phyloP scores from a whole-genome alignment of 2,797 vertebrate genomes.

The Xenentodon cancila region DNA sequence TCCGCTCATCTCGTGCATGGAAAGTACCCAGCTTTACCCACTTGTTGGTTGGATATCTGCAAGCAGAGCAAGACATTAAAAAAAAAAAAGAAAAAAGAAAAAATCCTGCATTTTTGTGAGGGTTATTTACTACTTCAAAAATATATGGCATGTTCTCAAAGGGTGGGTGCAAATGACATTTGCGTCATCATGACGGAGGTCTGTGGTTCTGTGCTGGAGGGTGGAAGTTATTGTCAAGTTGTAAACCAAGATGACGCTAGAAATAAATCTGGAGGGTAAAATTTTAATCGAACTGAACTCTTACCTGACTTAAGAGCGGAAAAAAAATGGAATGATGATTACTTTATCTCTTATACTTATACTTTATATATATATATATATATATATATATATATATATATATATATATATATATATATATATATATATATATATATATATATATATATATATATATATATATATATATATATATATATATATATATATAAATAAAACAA shows the following conservation, averaged over 20 bases:
- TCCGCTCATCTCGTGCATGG: slow-evolving; percentile 94
- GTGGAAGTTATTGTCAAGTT: slow-evolving; percentile 17
- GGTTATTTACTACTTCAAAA: background rate
- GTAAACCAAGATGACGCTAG: background rate
- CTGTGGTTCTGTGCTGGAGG: slow-evolving; percentile 10
- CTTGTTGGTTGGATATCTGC: slow-evolving; percentile 96
- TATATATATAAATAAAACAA: no score
- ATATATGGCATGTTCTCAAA: slow-evolving; percentile 13
- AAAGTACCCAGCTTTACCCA: slow-evolving; percentile 98
- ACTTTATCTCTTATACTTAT: background rate
- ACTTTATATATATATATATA: no score
- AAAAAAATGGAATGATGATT: background rate
- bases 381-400: no score
- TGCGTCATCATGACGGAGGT: background rate
- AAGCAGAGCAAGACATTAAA: slow-evolving; percentile 33
- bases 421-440: no score
- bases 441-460: no score
- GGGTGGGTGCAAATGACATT: slow-evolving; percentile 8
- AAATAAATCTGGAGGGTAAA: slow-evolving; percentile 16
- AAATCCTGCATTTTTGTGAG: background rate
- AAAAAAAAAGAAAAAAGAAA: background rate
- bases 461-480: no score
- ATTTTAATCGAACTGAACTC: slow-evolving; percentile 1
- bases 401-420: no score
- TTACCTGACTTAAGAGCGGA: slow-evolving; percentile 11